Evolutionary conservation across 2,888 invertebrate species (phyloP), one percentile per base, ranked within the genome.

Genomic region (Rapana venosa): DNA sequence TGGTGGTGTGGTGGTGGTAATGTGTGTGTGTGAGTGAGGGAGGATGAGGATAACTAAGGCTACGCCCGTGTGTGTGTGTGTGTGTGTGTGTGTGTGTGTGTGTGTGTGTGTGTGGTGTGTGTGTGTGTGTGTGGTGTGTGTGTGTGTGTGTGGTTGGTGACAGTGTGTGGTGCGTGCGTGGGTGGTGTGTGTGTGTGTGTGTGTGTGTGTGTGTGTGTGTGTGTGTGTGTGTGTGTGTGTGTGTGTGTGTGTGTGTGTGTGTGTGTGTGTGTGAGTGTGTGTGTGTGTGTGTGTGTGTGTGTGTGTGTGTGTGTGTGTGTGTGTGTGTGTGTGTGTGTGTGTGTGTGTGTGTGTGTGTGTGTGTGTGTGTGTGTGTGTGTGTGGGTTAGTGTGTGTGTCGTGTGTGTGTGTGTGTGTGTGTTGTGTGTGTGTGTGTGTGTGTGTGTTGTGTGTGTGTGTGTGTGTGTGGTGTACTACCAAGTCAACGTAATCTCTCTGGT

Each of bases 381-480:
- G 11, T 4, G 36, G 22, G 36, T 11, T 1, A 8, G 32, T 26
- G 77, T 79, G 77, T 79, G 77, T 79, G 77, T 79, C n/a, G n/a
- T 74, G 74, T 26, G 74, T n/a, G 74, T 74, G 74, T 74, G n/a
- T 74, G 74, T 58, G n/a, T n/a, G n/a, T n/a, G n/a, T n/a, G n/a
- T n/a, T n/a, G 79, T 35, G 79, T 32, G 32, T 22, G 81, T 83
- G 47, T 83, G 83, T 83, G 36, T 47, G 83, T 83, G 83, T 83
- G 83, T 56, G 47, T 56, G 47, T n/a, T n/a, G 83, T 83, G 11
- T 47, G 83, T 83, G 83, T 47, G 84, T 84, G 84, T 58, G 84
- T 56, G 58, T 58, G 22, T 47, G 84, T 36, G 84, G 58, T n/a
- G 47, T 47, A 47, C 47, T 47, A 8, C 47, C 8, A 47, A 47